A percentile compares a stretch with the other conserved stretches of the same genome.
Conservation (phyloP, 2,113 vertebrate species). For the Notechis scutatus region DNA sequence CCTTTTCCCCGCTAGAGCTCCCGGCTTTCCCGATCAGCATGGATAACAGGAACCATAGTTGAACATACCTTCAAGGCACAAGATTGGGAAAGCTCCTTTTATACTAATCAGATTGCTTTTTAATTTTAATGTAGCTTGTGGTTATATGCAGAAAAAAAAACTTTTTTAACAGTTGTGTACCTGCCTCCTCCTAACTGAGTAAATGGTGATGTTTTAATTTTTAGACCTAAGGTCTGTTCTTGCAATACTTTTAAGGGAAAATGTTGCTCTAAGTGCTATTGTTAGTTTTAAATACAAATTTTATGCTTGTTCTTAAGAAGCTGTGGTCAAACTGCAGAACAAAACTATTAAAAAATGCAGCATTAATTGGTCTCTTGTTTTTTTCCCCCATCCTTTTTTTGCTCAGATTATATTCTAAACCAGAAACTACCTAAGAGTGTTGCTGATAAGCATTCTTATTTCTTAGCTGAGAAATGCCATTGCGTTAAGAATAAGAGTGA, state of each 20-base stretch:
- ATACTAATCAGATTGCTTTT: constrained; percentile 67
- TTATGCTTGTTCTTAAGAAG: constrained; percentile 90
- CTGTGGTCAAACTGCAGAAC: constrained; percentile 86
- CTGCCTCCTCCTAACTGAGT: constrained; percentile 81
- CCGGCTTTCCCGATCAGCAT: neutral
- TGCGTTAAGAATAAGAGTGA: neutral
- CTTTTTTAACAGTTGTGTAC: constrained; percentile 77
- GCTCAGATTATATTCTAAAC: neutral
- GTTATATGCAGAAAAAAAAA: constrained; percentile 68
- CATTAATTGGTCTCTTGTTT: constrained; percentile 53
- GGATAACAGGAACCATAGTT: neutral
- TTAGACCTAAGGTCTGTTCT: constrained; percentile 90
- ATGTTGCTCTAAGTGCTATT: constrained; percentile 91
- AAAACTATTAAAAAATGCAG: constrained; percentile 83
- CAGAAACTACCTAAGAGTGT: neutral
- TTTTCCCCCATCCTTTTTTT: constrained; percentile 5
- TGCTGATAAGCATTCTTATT: neutral
- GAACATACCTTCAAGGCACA: neutral
- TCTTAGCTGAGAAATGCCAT: neutral
- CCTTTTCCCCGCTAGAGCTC: neutral
- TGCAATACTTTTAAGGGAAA: constrained; percentile 91
- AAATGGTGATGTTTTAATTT: constrained; percentile 87
- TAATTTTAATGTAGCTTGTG: constrained; percentile 62
- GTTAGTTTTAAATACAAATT: constrained; percentile 87
- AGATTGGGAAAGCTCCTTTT: constrained; percentile 35